Evolutionary conservation across 2,113 vertebrate genomes (phyloP).

Genomic region (Hypomesus transpacificus): DNA sequence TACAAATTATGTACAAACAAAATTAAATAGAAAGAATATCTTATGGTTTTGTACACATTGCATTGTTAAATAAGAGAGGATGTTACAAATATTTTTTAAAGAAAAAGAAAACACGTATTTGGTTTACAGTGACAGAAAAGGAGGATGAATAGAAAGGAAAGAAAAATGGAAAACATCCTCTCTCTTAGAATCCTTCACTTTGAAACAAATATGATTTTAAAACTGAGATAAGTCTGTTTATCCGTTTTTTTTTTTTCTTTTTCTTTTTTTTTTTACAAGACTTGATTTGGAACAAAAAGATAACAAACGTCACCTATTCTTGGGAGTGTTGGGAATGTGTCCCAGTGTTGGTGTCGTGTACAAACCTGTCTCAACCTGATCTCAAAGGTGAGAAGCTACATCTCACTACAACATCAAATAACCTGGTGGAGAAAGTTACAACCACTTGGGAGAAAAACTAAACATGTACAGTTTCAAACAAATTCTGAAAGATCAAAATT

Average conservation of each 20-base stretch:
- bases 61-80: slow-evolving; percentile 71
- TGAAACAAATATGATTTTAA: not conserved
- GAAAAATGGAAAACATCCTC: slow-evolving; percentile 7
- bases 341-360: too few relatives aligned
- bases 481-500: not conserved
- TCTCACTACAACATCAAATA: not conserved
- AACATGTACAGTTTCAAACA: not conserved
- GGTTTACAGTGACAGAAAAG: slow-evolving; percentile 52
- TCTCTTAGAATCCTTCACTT: slow-evolving; percentile 11
- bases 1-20: slow-evolving; percentile 70
- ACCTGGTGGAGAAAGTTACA: slow-evolving; percentile 24
- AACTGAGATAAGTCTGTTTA: not conserved
- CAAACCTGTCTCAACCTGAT: too few relatives aligned
- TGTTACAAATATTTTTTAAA: slow-evolving; percentile 40
- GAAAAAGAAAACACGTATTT: slow-evolving; percentile 60
- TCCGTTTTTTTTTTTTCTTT: too few relatives aligned
- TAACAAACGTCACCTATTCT: not conserved
- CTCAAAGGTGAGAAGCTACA: too few relatives aligned
- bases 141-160: slow-evolving; percentile 18
- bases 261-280: too few relatives aligned
- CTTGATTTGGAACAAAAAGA: too few relatives aligned
- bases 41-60: slow-evolving; percentile 67
- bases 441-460: slow-evolving; percentile 8
- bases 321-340: slow-evolving; percentile 7
- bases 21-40: slow-evolving; percentile 69